Conservation (phyloP, 2,797 vertebrate species). For the Falco naumanni region DNA sequence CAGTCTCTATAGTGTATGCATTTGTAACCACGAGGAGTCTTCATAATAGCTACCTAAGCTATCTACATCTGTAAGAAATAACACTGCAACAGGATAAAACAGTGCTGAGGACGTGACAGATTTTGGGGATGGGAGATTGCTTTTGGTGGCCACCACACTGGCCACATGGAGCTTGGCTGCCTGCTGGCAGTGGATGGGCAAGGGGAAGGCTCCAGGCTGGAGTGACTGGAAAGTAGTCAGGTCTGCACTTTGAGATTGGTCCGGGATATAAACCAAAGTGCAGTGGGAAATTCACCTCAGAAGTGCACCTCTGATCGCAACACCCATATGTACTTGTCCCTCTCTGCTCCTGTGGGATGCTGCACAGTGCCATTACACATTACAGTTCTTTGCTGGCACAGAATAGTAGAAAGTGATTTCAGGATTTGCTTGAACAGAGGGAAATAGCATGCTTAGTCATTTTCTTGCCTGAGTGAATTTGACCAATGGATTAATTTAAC, state of each 20-base stretch:
- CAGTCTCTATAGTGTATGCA: not conserved
- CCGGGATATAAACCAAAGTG: accelerated
- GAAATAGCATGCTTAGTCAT: not conserved
- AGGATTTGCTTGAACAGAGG: not conserved
- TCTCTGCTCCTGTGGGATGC: not conserved
- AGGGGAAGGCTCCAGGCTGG: not conserved
- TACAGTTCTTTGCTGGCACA: not conserved
- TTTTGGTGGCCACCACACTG: accelerated
- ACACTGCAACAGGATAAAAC: not conserved
- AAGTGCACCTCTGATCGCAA: not conserved
- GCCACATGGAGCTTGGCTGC: accelerated
- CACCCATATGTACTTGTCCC: not conserved
- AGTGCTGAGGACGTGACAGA: not conserved
- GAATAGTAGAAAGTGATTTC: not conserved
- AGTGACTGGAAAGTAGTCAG: not conserved
- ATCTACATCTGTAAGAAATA: not conserved
- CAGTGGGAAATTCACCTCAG: not conserved
- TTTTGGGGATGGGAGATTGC: not conserved
- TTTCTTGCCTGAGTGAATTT: not conserved
- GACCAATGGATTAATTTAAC: not conserved
- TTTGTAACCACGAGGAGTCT: not conserved
- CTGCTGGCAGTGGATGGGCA: accelerated
- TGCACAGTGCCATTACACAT: accelerated
- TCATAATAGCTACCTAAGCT: not conserved
- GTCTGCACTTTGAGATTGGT: not conserved